These are phyloP conservation scores for Pristionchus fissidentatus DNA, from an alignment of 2,888 invertebrate species.

Conservation along the genomic window DNA sequence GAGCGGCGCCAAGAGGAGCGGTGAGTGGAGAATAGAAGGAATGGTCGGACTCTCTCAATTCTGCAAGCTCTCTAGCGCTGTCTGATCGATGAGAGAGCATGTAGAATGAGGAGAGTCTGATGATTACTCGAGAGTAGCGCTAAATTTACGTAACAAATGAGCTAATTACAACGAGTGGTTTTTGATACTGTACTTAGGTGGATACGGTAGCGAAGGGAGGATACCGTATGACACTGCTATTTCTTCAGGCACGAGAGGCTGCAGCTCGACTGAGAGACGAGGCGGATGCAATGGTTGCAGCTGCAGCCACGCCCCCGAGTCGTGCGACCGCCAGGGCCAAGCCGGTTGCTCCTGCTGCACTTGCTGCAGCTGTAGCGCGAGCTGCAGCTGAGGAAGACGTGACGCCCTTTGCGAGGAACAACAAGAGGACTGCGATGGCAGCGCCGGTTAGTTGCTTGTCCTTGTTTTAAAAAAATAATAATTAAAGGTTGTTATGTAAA, in stretches of 20 bases:
- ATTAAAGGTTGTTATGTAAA: too few relatives aligned
- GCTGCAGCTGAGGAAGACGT: background rate
- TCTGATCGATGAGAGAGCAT: too few relatives aligned
- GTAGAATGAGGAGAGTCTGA: too few relatives aligned
- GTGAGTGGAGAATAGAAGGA: background rate
- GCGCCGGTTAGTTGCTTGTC: background rate
- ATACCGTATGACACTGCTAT: too few relatives aligned
- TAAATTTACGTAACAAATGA: too few relatives aligned
- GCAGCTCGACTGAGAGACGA: background rate
- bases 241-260: background rate
- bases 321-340: background rate
- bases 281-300: background rate
- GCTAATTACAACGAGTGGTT: too few relatives aligned
- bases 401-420: conserved; percentile 1
- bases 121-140: too few relatives aligned
- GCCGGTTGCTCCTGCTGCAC: too few relatives aligned
- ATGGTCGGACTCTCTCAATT: background rate
- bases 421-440: background rate
- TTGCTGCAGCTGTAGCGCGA: background rate
- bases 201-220: too few relatives aligned
- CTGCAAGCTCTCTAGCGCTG: too few relatives aligned
- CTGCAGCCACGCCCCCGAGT: background rate
- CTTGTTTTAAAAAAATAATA: too few relatives aligned
- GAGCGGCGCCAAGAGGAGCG: background rate
- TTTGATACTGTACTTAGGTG: too few relatives aligned